Base-by-base conservation (phyloP, 2,113 vertebrate genomes). In the Chroicocephalus ridibundus region DNA sequence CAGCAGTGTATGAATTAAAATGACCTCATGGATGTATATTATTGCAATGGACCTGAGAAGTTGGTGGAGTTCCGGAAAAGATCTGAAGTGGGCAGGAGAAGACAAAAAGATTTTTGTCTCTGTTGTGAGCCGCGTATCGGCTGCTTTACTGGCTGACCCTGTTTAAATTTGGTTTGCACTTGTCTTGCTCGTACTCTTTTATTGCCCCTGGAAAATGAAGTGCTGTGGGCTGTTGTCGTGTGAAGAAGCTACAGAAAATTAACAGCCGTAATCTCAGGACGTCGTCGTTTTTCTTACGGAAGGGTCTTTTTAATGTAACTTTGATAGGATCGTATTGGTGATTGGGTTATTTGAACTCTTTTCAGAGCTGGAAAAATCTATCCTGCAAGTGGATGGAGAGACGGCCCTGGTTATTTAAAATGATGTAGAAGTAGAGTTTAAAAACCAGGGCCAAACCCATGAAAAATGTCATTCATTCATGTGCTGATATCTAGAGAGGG, bases 41-140 rank as follows among this genome's bases (percentile, higher is more conserved):
- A 84, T 86, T 95, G 92, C 70, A 66, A 54, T 80, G 81, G 94
- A 92, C 86, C 42, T 64, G 90, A 79, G 90, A 89, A 91, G 89
- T 29, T 61, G 65, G 65, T 80, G 90, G 88, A 91, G 82, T 90
- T 94, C 86, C 49, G 83, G 79, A 68, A 94, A 96, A 90, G 87
- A 93, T 94, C 94, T 93, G 79, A 94, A 94, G 96, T 96, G 87
- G 94, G 79, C 92, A 97, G 82, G 65, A 93, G 90, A 91, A 90
- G 84, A 96, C 93, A 96, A 96, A 96, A 97, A 91, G 78, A 84
- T 84, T 96, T 93, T 96, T 97, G 93, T 96, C 62, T 92, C 52
- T 49, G 34, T 84, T 69, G n/a, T 79, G 82, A 86, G 71, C 29
- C 0, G 13, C 60, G 51, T 86, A 31, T 94, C 2, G 40, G 14